Base-by-base conservation (phyloP, 2,113 vertebrate species). In the Balaeniceps rex region DNA sequence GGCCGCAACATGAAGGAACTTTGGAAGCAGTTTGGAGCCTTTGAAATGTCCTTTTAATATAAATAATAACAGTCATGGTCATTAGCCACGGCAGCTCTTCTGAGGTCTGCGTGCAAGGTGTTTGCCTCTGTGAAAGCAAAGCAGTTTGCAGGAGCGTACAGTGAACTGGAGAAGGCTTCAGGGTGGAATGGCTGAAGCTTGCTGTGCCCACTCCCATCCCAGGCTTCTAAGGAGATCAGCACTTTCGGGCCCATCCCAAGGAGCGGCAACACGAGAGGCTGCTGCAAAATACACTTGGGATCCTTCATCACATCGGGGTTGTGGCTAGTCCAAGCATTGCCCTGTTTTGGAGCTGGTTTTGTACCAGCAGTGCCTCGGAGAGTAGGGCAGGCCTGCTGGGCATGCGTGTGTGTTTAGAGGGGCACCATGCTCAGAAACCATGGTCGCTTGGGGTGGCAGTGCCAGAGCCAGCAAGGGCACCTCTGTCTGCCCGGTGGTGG, bases 31-130 rank as follows among this genome's bases (percentile, higher is more conserved):
- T 72, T 82, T 72, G 40, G 58, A 90, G 63, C 28, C 82, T 90
- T 95, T 76, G 68, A 90, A 94, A 93, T 65, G 82, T 23, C n/a
- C 36, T 91, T 88, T 76, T 69, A 34, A 31, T 88, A 76, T 36
- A 90, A 94, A 77, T 92, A 93, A 42, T 71, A 88, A 64, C 0
- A 2, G 57, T 85, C 19, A 33, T 19, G 29, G 57, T 84, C 47
- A 24, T 89, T 91, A 96, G 90, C 61, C 17, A 38, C 55, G 65
- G 61, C 61, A 90, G 29, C 47, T 90, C 38, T 68, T 81, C 38
- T 78, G 84, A 84, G 46, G 18, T 90, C 82, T 97, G 69, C 13
- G 52, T 91, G 47, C 74, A 82, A 82, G 74, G 78, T 91, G 63
- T 95, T 84, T 66, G 70, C 75, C 42, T 90, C 40, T 78, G 40